Evolutionary conservation across 2,888 invertebrate genomes (phyloP), one percentile per base, ranked within the genome.

Genomic region (Drosophila fungiperda): DNA sequence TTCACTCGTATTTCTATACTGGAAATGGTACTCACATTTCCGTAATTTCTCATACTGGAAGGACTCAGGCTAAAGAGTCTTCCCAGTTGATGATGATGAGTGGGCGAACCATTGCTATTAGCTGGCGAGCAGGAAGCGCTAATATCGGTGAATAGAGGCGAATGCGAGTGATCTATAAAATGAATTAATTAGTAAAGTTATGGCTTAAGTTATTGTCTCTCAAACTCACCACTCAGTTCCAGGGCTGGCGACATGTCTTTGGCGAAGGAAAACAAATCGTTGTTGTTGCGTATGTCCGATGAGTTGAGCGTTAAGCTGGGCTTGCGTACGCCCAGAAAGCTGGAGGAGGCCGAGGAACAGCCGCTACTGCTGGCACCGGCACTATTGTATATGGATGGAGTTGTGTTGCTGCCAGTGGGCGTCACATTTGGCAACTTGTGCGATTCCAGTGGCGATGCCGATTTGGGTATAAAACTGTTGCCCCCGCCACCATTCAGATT

Each of bases 21-120:
- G 17, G 5, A 7, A 20, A 57, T 40, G 17, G 36, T 87, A 92
- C 93, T 92, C 75, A 93, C 93, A 78, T 92, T 92, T 68, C 91
- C 90, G 68, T 92, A 92, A 74, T 78, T 91, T 23, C 93, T 80
- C 71, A 92, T 82, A 40, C 90, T 83, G 26, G 92, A 90, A 17
- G 93, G 93, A 76, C 93, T 93, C 62, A 93, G 72, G 62, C 86
- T 93, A 63, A 93, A 92, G 12, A 93, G 84, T 38, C 93, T 86
- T 65, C 89, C 92, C 72, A 93, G 81, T 32, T 88, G 88, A 50
- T 89, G 91, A 65, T 90, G 91, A 64, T 90, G 91, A 20, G 90
- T 91, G 5, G 93, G 93, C 1, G 93, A 92, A 32, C 86, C 89
- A 26, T 91, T 91, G 68, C 92, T 89, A 4, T 90, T 91, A 0